Evolutionary conservation across 1,140 invertebrate genomes (phyloP).

Genomic region (Listronotus bonariensis): DNA sequence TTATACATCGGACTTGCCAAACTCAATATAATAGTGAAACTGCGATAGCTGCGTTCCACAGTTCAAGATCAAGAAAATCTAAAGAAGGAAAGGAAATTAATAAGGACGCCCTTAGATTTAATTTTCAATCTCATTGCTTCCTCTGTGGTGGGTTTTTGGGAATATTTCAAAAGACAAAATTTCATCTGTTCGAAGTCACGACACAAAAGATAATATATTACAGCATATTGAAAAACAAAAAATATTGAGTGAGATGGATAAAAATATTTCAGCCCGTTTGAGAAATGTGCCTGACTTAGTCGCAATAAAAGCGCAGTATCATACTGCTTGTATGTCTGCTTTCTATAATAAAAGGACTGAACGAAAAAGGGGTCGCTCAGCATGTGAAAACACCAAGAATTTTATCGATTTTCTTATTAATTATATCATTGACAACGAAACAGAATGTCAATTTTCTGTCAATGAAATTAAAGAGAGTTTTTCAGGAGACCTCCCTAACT

Average conservation of each 20-base stretch:
- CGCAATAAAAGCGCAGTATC: constrained; percentile 16
- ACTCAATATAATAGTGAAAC: constrained; percentile 20
- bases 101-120: constrained; percentile 15
- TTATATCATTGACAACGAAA: constrained; percentile 8
- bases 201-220: too few species aligned
- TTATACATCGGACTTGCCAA: constrained; percentile 18
- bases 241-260: constrained; percentile 19
- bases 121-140: constrained; percentile 23
- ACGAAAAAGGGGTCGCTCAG: constrained; percentile 13
- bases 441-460: constrained; percentile 14
- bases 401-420: constrained; percentile 11
- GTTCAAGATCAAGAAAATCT: constrained; percentile 12
- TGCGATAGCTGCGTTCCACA: constrained; percentile 7
- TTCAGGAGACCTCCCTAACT: constrained; percentile 11
- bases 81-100: constrained; percentile 13
- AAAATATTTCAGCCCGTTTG: constrained; percentile 22
- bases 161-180: constrained; percentile 9
- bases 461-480: constrained; percentile 13
- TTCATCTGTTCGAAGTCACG: constrained; percentile 1
- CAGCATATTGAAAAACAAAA: constrained; percentile 12
- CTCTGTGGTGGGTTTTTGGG: constrained; percentile 20
- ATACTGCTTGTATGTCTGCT: constrained; percentile 11
- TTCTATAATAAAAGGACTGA: constrained; percentile 7
- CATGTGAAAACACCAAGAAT: constrained; percentile 5
- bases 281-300: constrained; percentile 24